A percentile compares a stretch with the other conserved stretches of the same genome.
These are phyloP conservation scores for Odontamblyopus rebecca DNA, from an alignment of 2,797 vertebrate species.

Conservation along the genomic window DNA sequence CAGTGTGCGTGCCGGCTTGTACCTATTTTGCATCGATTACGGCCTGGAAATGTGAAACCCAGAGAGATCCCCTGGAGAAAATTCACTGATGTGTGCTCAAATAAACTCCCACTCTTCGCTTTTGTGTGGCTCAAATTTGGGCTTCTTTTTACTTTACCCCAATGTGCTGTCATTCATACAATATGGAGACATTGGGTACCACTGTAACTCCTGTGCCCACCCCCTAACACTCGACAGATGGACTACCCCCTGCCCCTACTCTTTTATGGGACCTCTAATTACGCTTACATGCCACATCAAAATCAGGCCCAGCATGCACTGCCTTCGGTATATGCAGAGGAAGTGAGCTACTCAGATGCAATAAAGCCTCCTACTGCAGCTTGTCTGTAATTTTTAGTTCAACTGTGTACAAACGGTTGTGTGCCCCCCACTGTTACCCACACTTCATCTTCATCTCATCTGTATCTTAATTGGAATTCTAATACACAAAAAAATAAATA, in stretches of 20 bases:
- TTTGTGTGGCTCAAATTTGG: conserved; percentile 28
- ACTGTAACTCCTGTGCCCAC: conserved; percentile 49
- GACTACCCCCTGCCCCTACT: conserved; percentile 54
- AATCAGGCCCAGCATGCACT: conserved; percentile 74
- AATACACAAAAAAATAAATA: background rate
- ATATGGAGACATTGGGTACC: conserved; percentile 36
- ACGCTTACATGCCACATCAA: conserved; percentile 78
- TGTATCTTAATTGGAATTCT: conserved; percentile 4
- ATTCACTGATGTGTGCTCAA: conserved; percentile 38
- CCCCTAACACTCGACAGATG: conserved; percentile 77
- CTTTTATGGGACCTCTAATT: conserved; percentile 79
- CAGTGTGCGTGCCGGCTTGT: conserved; percentile 41
- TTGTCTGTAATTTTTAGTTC: conserved; percentile 73
- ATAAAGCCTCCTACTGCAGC: conserved; percentile 58
- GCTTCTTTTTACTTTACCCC: conserved; percentile 51
- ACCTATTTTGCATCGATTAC: conserved; percentile 68
- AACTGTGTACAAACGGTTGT: conserved; percentile 42
- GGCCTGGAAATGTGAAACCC: conserved; percentile 68
- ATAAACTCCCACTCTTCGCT: conserved; percentile 39
- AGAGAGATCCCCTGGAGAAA: conserved; percentile 55
- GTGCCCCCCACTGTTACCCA: conserved; percentile 20
- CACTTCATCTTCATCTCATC: conserved; percentile 13
- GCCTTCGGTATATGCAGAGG: conserved; percentile 75
- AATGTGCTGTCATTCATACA: conserved; percentile 49
- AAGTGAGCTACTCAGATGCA: conserved; percentile 75